Conservation (phyloP, 2,113 vertebrate species). For the Dasypus novemcinctus region DNA sequence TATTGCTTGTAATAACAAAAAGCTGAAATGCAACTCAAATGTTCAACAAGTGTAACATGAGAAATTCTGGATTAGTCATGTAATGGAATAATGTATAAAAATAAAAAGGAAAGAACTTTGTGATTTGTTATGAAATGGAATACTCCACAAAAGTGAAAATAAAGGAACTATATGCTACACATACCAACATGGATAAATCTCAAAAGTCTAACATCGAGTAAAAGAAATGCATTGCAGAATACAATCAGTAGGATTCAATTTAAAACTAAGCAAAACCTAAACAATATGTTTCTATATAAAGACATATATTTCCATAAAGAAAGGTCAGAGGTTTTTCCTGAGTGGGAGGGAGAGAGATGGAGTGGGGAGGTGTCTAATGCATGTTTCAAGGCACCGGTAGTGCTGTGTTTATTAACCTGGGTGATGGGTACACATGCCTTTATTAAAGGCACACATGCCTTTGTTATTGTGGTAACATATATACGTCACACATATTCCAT, state of each 20-base stretch:
- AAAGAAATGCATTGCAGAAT: neutral
- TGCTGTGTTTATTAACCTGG: neutral
- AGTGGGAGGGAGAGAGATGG: neutral
- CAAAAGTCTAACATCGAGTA: neutral
- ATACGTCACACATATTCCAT: too few relatives aligned
- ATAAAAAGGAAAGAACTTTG: neutral
- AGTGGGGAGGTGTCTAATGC: accelerated
- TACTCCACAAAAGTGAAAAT: neutral
- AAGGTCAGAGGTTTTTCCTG: neutral
- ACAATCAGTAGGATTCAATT: neutral
- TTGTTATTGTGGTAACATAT: too few relatives aligned
- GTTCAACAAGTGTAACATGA: neutral
- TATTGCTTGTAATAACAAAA: constrained; percentile 37
- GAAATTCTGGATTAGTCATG: constrained; percentile 29
- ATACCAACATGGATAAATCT: neutral
- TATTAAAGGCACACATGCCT: neutral
- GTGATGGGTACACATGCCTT: neutral
- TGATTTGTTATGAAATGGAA: constrained; percentile 30
- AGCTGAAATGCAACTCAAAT: neutral
- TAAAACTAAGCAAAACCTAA: neutral
- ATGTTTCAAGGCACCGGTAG: neutral
- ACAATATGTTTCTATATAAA: too few relatives aligned
- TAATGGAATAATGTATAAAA: neutral
- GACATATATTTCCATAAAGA: too few relatives aligned
- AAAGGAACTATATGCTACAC: neutral